Conservation (phyloP, 2,797 vertebrate genomes). For the Eutrigla gurnardus region DNA sequence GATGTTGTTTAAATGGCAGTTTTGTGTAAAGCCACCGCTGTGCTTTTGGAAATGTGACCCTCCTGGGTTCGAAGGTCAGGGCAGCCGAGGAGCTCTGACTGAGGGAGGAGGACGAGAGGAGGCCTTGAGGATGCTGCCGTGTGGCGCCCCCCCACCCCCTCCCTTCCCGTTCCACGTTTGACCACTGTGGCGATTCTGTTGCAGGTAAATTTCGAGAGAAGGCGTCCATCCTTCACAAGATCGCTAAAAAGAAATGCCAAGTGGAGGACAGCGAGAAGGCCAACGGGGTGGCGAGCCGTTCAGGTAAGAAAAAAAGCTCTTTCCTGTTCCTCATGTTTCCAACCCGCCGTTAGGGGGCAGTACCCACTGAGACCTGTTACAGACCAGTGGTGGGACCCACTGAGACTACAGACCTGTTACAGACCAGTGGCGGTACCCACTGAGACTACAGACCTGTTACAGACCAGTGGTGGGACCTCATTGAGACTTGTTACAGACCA, state of each 20-base stretch:
- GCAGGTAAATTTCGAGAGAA: slow-evolving; percentile 98
- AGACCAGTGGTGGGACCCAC: too few relatives aligned
- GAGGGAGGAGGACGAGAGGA: slow-evolving; percentile 12
- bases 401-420: too few relatives aligned
- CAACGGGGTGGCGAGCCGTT: slow-evolving; percentile 90
- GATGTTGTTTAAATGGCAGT: slow-evolving; percentile 58
- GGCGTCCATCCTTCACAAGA: slow-evolving; percentile 98
- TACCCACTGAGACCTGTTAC: too few relatives aligned
- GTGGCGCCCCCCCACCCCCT: not conserved
- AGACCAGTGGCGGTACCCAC: too few relatives aligned
- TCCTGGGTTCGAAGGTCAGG: slow-evolving; percentile 57
- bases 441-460: too few relatives aligned
- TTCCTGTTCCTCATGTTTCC: not conserved
- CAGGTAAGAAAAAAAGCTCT: slow-evolving; percentile 89
- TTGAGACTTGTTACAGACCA: too few relatives aligned
- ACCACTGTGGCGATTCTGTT: slow-evolving; percentile 56
- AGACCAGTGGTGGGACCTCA: too few relatives aligned
- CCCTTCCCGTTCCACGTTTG: slow-evolving; percentile 2
- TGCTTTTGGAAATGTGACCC: slow-evolving; percentile 62
- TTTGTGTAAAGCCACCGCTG: slow-evolving; percentile 35
- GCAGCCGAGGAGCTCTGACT: slow-evolving; percentile 42
- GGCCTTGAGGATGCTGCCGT: slow-evolving; percentile 18
- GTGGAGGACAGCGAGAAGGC: slow-evolving; percentile 94
- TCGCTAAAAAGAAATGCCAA: slow-evolving; percentile 98
- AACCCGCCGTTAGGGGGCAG: too few relatives aligned